Base-by-base conservation (phyloP, 2,113 vertebrate species). In the Anguilla rostrata region DNA sequence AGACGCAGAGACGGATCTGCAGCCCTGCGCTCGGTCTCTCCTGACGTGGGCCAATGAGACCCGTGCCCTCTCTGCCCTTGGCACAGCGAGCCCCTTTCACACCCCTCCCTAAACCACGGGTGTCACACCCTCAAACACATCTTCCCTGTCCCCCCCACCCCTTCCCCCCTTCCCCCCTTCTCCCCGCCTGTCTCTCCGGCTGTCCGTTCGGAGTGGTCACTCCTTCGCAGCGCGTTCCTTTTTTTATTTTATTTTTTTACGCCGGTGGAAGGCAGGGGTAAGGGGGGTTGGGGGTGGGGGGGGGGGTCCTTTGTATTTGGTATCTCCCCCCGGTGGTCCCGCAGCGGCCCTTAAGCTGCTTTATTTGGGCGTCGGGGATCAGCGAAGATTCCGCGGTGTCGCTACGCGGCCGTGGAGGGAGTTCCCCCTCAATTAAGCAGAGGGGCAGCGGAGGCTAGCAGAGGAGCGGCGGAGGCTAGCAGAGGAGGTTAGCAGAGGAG, bases 371-470 rank as follows among this genome's bases (percentile, higher is more conserved):
- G 92, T 93, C 92, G 92, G 92, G 95, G 94, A 43, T 49, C 78
- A 84, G 39, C 75, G 63, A 49, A 1, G 88, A 91, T 88, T 88
- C 83, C 86, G 53, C 84, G 89, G 88, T 92, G 84, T 86, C 86
- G 87, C 92, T 92, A 92, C 94, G 94, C 92, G 91, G 87, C 92
- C 92, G 93, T 94, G 93, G 86, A 88, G 94, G 93, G 94, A 95
- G 92, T 94, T 95, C 94, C 94, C 92, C 93, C 94, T 95, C 63
- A 71, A 79, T 96, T 95, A 96, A 95, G 92, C 93, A 94, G 92
- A 94, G 94, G 94, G 94, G 94, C 93, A 95, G 94, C 89, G 92
- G 93, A 92, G 93, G 90, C 90, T 91, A 85, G 89, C 92, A 66
- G 87, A 89, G 90, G 92, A 86, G 41, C 90, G 83, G 41, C 87